Evolutionary conservation across 2,888 invertebrate genomes (phyloP).

Genomic region (Aradus depressus): DNA sequence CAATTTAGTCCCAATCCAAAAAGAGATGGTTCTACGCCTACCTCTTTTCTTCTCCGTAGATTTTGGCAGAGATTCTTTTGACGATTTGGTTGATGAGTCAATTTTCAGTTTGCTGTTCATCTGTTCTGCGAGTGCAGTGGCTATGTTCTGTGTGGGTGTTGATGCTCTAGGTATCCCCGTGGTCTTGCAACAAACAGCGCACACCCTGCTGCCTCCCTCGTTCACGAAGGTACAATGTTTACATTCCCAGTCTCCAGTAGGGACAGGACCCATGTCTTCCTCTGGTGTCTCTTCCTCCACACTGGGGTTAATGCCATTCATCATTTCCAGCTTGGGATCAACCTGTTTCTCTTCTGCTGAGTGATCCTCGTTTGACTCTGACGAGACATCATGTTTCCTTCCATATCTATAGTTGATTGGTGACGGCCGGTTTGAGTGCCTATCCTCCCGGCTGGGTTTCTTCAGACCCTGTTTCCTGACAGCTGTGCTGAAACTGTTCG

Average conservation of each 20-base stretch:
- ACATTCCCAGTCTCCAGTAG: slow-evolving; percentile 56
- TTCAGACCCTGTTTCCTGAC: too few relatives aligned
- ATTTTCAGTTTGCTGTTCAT: slow-evolving; percentile 37
- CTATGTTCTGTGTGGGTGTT: slow-evolving; percentile 31
- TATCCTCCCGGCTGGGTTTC: too few relatives aligned
- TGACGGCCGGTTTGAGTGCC: too few relatives aligned
- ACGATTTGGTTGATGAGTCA: background rate
- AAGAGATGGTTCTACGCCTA: slow-evolving; percentile 56
- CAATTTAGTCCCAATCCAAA: slow-evolving; percentile 58
- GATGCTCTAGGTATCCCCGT: slow-evolving; percentile 33
- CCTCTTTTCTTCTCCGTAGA: slow-evolving; percentile 41
- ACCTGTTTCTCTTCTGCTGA: background rate
- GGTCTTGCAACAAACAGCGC: slow-evolving; percentile 78
- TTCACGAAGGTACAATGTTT: slow-evolving; percentile 86
- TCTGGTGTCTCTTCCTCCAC: slow-evolving; percentile 31
- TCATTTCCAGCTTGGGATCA: background rate
- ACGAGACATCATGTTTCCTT: too few relatives aligned
- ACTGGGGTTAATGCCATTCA: background rate
- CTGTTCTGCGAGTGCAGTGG: slow-evolving; percentile 7
- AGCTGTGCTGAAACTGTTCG: too few relatives aligned
- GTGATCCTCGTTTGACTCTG: background rate
- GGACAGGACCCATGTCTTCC: slow-evolving; percentile 24
- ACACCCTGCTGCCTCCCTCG: slow-evolving; percentile 64
- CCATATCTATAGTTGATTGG: too few relatives aligned
- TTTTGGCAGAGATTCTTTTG: background rate